Conservation (phyloP, 2,888 invertebrate genomes). For the Enchytraeus crypticus region DNA sequence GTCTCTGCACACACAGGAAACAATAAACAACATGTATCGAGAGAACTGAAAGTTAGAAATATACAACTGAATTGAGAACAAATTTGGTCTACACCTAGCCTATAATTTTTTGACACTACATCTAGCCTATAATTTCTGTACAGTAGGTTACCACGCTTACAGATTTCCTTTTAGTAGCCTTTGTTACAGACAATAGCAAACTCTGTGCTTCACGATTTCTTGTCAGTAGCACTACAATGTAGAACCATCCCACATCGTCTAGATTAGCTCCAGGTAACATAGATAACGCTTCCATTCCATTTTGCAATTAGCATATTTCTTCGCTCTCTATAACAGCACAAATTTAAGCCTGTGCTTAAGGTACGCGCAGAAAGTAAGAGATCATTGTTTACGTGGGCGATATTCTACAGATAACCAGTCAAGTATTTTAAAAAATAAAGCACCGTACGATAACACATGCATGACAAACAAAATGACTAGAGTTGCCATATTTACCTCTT, state of each 20-base stretch:
- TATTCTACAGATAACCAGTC: too few species aligned
- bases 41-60: too few species aligned
- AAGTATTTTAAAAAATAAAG: too few species aligned
- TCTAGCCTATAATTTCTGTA: neutral
- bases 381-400: too few species aligned
- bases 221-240: neutral
- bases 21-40: neutral
- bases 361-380: too few species aligned
- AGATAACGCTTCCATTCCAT: neutral
- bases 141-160: neutral
- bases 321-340: neutral
- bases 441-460: too few species aligned
- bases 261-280: neutral
- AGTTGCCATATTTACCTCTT: constrained; percentile 55
- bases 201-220: too few species aligned
- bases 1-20: constrained; percentile 55
- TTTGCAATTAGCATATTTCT: neutral
- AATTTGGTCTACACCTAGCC: too few species aligned
- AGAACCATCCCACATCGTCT: neutral
- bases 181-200: neutral
- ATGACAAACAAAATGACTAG: too few species aligned
- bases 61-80: too few species aligned
- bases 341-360: neutral
- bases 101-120: too few species aligned
- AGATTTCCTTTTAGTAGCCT: neutral